Base-by-base conservation (phyloP, 2,888 invertebrate species). In the Sminthurinus aureus region DNA sequence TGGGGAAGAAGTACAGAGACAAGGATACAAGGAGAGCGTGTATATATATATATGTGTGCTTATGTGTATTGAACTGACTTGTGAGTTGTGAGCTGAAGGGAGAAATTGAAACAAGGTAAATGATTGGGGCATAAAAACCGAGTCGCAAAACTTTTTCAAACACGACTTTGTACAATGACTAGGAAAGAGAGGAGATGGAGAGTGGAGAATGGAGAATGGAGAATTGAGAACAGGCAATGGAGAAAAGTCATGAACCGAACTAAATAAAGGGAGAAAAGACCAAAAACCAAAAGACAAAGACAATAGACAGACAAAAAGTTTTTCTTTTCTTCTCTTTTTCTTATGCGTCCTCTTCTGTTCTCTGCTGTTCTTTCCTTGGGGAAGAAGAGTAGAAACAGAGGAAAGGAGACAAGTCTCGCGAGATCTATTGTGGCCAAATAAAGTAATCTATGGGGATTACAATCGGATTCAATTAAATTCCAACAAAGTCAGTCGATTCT, bases 61-160 rank as follows among this genome's bases (percentile, higher is more conserved):
- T 38, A 6, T 38, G 38, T 38, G 38, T 38, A 6, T 6, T 38
- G 64, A 50, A 81, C 22, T 52, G 84, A 81, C n/a, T n/a, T n/a
- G n/a, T n/a, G 82, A 82, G 78, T 75, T 81, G 6, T 38, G 38
- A 38, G 38, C 38, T 38, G 85, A 84, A 69, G 81, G 67, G 83
- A 79, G 85, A 84, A 83, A 85, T 84, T 84, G 84, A 84, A 84
- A 84, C 84, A 84, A 84, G 84, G 84, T 84, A 84, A 84, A 84
- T 84, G 84, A 84, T 84, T 84, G 84, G 77, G 79, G 79, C 79
- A 84, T 84, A 84, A 84, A 84, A 18, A 58, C 15, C 13, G 58
- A 24, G 82, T 84, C 84, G 84, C 84, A 84, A 84, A 84, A 83
- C 58, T 82, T 84, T 82, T 78, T 24, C 24, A 13, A 71, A 71